Percentiles rank a stretch among this genome's conserved stretches.
Evolutionary conservation across 2,888 invertebrate species (phyloP).

Genomic region (Odontomyia ornata): DNA sequence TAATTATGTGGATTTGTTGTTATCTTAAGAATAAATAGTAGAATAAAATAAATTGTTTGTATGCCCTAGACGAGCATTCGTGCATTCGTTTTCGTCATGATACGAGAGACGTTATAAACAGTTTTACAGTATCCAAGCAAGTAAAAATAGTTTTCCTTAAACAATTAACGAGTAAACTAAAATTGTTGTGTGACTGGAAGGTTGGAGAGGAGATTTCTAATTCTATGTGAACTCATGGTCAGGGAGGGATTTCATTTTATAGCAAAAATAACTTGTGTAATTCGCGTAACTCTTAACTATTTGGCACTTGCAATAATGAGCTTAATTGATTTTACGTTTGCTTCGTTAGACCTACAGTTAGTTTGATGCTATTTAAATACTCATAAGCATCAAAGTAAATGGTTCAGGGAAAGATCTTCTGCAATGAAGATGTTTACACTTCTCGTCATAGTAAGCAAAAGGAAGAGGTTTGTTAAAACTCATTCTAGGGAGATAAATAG

Average conservation of each 20-base stretch:
- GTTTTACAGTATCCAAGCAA: no score
- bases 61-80: background rate
- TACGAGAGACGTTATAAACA: no score
- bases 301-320: slow-evolving; percentile 29
- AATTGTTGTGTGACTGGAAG: slow-evolving; percentile 1
- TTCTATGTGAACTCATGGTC: background rate
- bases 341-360: background rate
- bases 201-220: background rate
- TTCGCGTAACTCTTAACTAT: slow-evolving; percentile 24
- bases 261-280: slow-evolving; percentile 6
- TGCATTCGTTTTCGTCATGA: background rate
- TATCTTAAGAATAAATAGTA: slow-evolving; percentile 3
- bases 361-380: no score
- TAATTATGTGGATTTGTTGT: background rate
- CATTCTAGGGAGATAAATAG: no score
- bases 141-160: no score
- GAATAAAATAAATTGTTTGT: background rate
- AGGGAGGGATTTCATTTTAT: background rate
- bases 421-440: no score
- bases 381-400: no score
- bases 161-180: background rate
- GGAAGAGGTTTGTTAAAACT: no score
- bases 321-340: background rate
- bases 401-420: no score
- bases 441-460: no score